Evolutionary conservation across 2,888 invertebrate species (phyloP), one percentile per base, ranked within the genome.

Genomic region (Dusona sp.): DNA sequence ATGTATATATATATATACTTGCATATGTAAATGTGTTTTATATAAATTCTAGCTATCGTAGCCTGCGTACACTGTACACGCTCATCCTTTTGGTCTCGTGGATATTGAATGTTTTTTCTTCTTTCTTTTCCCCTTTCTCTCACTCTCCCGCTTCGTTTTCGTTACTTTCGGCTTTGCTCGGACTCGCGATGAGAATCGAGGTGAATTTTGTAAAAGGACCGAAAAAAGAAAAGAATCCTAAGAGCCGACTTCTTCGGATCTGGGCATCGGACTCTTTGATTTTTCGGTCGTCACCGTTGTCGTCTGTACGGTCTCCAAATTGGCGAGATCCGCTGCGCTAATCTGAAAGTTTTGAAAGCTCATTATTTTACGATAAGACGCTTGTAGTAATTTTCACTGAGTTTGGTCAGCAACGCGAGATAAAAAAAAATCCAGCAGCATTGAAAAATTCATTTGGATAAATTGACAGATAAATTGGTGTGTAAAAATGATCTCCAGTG

Each of bases 211-310:
- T 80, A 19, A n/a, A 45, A 45, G 29, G 64, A 45, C 29, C 29
- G 64, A 42, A 38, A 11, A 45, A 11, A 64, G 64, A 33, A 87
- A 80, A 72, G 36, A 83, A 75, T 89, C 84, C 88, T 94, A 94
- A 88, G 94, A 93, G 83, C 93, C 92, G 75, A 94, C 93, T 88
- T 94, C 93, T 84, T 94, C 94, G 67, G 94, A 92, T 91, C 93
- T 92, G 48, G 93, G 92, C 86, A 93, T 89, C 68, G 94, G 93
- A 48, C 93, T 92, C 89, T 94, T 94, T 7, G 94, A 92, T 79
- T 93, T 94, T 89, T 94, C 94, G 16, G 93, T 93, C 25, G 93
- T 94, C 45, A 94, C 93, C 70, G 89, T 89, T 29, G 93, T 94
- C 42, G 93, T 93, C 57, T 93, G 93, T 33, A 93, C 93, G 61